Evolutionary conservation across 2,797 vertebrate species (phyloP), one percentile per base, ranked within the genome.

Genomic region (Sus cebifrons): DNA sequence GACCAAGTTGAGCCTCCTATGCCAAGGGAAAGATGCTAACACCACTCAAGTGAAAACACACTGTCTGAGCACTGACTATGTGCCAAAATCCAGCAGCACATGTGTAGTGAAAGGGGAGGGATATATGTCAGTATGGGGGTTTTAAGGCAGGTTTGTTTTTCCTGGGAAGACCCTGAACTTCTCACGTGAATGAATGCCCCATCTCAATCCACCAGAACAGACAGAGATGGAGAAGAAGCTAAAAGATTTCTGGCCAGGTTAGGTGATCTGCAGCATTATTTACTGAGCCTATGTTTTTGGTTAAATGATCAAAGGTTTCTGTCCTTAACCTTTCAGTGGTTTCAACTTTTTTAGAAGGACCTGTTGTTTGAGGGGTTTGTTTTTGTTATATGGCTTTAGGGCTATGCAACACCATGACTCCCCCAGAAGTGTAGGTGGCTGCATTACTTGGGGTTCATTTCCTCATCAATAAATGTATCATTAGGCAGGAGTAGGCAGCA

Each of bases 301-400:
- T 94, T 77, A 95, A 86, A 84, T 91, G 67, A 93, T 40, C 56
- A 90, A 77, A 91, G 21, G 9, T 7, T 94, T 91, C 83, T 58
- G 32, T 68, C 56, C 49, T 91, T 90, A 86, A 25, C 6, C 32
- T 78, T 78, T 93, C 40, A 68, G 68, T 21, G 60, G 13, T 91
- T 86, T 20, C 64, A 52, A 85, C n/a, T 93, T 95, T 70, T 77
- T 86, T 60, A 56, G 44, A 73, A 65, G 73, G 44, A 4, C 60
- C 70, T 36, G 2, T 10, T 29, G 40, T 9, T 7, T 77, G 23
- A 10, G 64, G 5, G 8, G 68, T 70, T 82, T 75, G 40, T n/a
- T 84, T 88, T 65, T 78, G n/a, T 70, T 84, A 54, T 1, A 5
- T 40, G 18, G 40, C 70, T 87, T 88, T 25, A 78, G 32, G 27